These are phyloP conservation scores for Barypeithes pellucidus DNA, from an alignment of 2,888 invertebrate genomes.

Conservation along the genomic window DNA sequence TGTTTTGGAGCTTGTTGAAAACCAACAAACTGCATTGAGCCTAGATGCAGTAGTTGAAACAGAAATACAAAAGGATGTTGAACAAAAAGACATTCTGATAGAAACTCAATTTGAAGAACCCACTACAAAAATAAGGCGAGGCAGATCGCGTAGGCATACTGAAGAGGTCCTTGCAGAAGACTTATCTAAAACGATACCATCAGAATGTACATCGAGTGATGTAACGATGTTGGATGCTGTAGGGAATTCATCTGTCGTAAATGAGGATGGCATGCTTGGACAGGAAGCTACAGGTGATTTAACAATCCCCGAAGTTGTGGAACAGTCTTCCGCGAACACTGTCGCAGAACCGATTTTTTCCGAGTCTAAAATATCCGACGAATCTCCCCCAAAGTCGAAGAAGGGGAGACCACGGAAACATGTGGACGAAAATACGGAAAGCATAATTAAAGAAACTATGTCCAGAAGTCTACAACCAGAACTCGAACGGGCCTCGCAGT, in stretches of 20 bases:
- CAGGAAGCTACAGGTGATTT: background rate
- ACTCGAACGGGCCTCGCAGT: background rate
- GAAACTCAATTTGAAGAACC: background rate
- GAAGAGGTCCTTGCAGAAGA: background rate
- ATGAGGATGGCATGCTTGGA: no score
- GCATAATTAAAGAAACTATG: background rate
- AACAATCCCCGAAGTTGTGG: background rate
- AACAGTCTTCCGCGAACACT: background rate
- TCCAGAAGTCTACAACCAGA: background rate
- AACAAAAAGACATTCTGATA: background rate
- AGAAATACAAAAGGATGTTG: background rate
- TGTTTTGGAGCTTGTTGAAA: slow-evolving; percentile 21
- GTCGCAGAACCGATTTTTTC: background rate
- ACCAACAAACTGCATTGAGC: background rate
- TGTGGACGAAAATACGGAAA: slow-evolving; percentile 2
- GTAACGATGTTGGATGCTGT: no score
- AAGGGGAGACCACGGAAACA: background rate
- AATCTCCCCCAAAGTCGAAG: background rate
- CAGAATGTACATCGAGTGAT: no score
- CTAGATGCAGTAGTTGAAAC: slow-evolving; percentile 5
- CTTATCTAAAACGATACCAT: no score
- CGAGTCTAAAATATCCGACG: background rate
- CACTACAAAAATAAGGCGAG: background rate
- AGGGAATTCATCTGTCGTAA: no score
- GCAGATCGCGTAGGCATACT: background rate